Conservation (phyloP, 1,140 invertebrate species). For the Melitaea cinxia region DNA sequence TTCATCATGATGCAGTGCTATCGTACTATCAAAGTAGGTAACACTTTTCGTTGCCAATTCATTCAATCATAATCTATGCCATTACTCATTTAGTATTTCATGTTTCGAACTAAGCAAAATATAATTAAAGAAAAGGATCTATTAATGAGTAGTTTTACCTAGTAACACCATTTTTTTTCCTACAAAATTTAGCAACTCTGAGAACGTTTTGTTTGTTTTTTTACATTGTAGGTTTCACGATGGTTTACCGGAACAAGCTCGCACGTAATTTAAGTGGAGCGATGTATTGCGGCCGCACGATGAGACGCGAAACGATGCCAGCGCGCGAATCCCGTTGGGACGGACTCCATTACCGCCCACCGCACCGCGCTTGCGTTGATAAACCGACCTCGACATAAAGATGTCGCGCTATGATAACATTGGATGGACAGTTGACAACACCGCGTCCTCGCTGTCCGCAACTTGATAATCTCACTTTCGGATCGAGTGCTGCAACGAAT, state of each 20-base stretch:
- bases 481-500: constrained; percentile 56
- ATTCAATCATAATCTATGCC: constrained; percentile 25
- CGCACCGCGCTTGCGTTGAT: constrained; percentile 66
- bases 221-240: constrained; percentile 43
- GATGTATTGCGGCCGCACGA: constrained; percentile 75
- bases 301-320: constrained; percentile 77
- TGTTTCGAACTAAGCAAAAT: not conserved
- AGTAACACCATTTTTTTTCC: constrained; percentile 14
- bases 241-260: constrained; percentile 72
- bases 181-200: constrained; percentile 1
- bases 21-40: constrained; percentile 41
- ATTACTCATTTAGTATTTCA: not conserved
- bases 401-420: constrained; percentile 71
- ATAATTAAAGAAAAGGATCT: constrained; percentile 2
- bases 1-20: constrained; percentile 53
- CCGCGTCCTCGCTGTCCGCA: constrained; percentile 45
- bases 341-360: constrained; percentile 74
- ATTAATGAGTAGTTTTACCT: not conserved
- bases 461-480: constrained; percentile 54
- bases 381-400: constrained; percentile 67
- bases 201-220: constrained; percentile 5
- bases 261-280: constrained; percentile 75
- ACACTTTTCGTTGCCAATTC: constrained; percentile 40
- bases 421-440: constrained; percentile 65
- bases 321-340: constrained; percentile 76